phyloP scores from a whole-genome alignment of 1,140 invertebrate species.

The Ceratina calcarata region DNA sequence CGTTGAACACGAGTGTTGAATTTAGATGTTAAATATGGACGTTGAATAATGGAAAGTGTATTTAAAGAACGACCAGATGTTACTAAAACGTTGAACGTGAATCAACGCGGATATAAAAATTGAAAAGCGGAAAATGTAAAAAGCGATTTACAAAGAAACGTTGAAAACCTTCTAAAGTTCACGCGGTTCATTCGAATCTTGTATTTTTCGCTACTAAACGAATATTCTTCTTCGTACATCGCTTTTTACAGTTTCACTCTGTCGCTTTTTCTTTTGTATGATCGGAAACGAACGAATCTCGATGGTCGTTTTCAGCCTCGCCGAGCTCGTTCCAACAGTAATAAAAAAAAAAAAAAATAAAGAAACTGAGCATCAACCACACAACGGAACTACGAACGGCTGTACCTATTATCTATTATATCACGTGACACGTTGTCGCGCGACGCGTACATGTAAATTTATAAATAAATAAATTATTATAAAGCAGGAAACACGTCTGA shows the following conservation, averaged over 20 bases:
- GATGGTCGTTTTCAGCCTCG: conserved; percentile 54
- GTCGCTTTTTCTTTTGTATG: neutral
- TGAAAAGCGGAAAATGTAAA: neutral
- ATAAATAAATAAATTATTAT: conserved; percentile 80
- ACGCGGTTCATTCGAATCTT: neutral
- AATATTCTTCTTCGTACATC: neutral
- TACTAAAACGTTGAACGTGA: too few species aligned
- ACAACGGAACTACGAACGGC: conserved; percentile 67
- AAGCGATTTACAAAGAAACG: neutral
- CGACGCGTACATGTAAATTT: conserved; percentile 73
- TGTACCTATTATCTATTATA: conserved; percentile 71
- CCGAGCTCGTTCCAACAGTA: conserved; percentile 48
- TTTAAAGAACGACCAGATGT: too few species aligned
- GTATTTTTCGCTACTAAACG: neutral
- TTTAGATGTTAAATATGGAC: too few species aligned
- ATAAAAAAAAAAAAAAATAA: too few species aligned
- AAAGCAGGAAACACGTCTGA: conserved; percentile 55
- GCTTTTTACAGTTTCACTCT: too few species aligned
- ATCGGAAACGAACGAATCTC: conserved; percentile 20
- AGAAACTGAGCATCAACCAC: conserved; percentile 70
- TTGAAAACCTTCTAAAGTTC: neutral
- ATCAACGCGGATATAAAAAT: too few species aligned
- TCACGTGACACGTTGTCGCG: conserved; percentile 51
- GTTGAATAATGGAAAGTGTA: too few species aligned
- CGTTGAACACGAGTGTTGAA: too few species aligned